These are phyloP conservation scores for Meloidogyne floridensis DNA, from an alignment of 1,140 invertebrate genomes.

Conservation along the genomic window DNA sequence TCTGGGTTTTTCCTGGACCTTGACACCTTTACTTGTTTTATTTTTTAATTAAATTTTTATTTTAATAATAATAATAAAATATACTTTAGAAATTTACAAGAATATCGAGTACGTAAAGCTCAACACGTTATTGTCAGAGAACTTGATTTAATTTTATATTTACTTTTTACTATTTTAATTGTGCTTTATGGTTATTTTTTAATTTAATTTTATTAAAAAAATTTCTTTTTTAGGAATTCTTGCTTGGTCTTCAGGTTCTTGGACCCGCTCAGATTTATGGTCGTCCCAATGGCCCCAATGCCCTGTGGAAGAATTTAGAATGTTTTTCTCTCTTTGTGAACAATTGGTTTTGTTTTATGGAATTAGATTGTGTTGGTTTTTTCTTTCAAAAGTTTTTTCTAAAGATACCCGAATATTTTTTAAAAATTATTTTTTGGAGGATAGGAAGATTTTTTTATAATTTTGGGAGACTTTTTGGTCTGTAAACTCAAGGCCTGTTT, in stretches of 20 bases:
- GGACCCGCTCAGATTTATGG: slow-evolving; percentile 53
- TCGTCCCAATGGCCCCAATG: slow-evolving; percentile 61
- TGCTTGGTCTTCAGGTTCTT: slow-evolving; percentile 61
- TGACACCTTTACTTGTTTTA: too few species aligned
- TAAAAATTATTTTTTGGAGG: not conserved
- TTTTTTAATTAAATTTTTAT: too few species aligned
- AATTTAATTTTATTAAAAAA: not conserved
- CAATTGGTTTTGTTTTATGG: slow-evolving; percentile 80
- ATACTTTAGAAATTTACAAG: slow-evolving; percentile 69
- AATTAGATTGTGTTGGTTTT: slow-evolving; percentile 77
- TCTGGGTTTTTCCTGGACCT: too few species aligned
- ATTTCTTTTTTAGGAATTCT: slow-evolving; percentile 49
- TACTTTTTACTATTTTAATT: slow-evolving; percentile 83
- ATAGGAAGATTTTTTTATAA: not conserved
- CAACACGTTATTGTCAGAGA: slow-evolving; percentile 83
- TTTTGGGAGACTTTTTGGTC: too few species aligned
- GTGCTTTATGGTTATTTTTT: slow-evolving; percentile 71
- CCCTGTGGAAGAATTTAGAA: slow-evolving; percentile 43
- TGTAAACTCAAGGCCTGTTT: too few species aligned
- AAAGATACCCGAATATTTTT: not conserved
- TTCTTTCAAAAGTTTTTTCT: not conserved
- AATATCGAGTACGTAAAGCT: slow-evolving; percentile 81
- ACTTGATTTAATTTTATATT: slow-evolving; percentile 80
- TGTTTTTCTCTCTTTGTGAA: slow-evolving; percentile 46
- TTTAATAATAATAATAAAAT: not conserved